Evolutionary conservation across 2,888 invertebrate species (phyloP), one percentile per base, ranked within the genome.

Genomic region (Zeuzera pyrina): DNA sequence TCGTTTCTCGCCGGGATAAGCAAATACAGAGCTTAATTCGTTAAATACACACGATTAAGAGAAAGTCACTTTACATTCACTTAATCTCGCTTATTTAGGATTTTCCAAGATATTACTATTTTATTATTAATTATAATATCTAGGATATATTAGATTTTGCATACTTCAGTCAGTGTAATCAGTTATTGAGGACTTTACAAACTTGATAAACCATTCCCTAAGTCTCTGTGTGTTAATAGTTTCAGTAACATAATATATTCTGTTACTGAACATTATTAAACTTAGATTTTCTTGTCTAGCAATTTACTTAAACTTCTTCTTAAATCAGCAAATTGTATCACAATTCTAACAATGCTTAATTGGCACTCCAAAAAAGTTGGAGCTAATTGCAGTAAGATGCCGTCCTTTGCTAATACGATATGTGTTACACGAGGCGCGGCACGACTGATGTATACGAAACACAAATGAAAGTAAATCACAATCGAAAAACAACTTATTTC

Each of bases 361-460:
- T 53, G 60, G 57, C 67, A 60, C 74, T 68, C 73, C 74, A 65
- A 70, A 76, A 77, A 73, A 67, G 67, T 67, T 65, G 58, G 57
- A 63, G 73, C 78, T 81, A 81, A 81, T 83, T 81, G 78, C 71
- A 76, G 66, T 69, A 78, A 79, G 79, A 79, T 76, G 72, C 73
- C 74, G 68, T 70, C 71, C 77, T 83, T 71, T 64, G 69, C 81
- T 83, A 79, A 81, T 74, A 79, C 77, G 78, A 77, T 79, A 77
- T 78, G 70, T 73, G 74, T 76, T 68, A 70, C 68, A 74, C 69
- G 64, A 69, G 77, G 77, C 52, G 70, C 64, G 70, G 65, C 60
- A 41, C 42, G 32, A 39, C 47, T 48, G 45, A 44, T 49, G 40
- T 49, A 44, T 47, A 54, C 42, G 45, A 43, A 50, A 51, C 64